These are phyloP conservation scores for Hemichromis elongatus DNA, from an alignment of 2,113 vertebrate genomes.

Conservation along the genomic window DNA sequence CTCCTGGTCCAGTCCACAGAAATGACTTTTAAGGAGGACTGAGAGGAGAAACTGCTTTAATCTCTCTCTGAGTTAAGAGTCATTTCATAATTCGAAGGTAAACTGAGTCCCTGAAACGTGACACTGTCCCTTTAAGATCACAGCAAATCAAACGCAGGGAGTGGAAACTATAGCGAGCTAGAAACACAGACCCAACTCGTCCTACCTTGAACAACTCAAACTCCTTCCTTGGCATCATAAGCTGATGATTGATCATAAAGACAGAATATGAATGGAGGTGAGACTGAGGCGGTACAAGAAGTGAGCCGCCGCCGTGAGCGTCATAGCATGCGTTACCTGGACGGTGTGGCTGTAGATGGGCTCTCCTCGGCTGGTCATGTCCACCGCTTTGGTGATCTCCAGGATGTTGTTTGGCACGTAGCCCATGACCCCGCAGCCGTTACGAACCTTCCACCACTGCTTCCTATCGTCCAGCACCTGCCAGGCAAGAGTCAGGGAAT, in stretches of 20 bases:
- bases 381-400: conserved; percentile 76
- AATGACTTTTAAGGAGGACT: neutral
- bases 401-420: conserved; percentile 99
- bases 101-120: neutral
- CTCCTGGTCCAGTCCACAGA: neutral
- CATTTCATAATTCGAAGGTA: neutral
- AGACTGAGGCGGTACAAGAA: neutral
- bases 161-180: neutral
- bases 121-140: conserved; percentile 39
- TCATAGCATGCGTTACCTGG: conserved; percentile 69
- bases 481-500: neutral
- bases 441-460: conserved; percentile 97
- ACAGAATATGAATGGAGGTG: neutral
- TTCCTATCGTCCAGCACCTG: conserved; percentile 94
- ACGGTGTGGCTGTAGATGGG: conserved; percentile 87
- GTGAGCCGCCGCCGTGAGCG: neutral
- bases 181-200: neutral
- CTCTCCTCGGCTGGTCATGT: conserved; percentile 76
- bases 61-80: neutral
- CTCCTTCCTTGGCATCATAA: conserved; percentile 99
- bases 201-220: conserved; percentile 99
- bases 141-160: neutral
- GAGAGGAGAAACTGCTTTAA: neutral
- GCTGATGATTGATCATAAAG: conserved; percentile 68
- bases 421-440: conserved; percentile 78